Evolutionary conservation across 2,113 vertebrate genomes (phyloP), one percentile per base, ranked within the genome.

Genomic region (Lampris incognitus): DNA sequence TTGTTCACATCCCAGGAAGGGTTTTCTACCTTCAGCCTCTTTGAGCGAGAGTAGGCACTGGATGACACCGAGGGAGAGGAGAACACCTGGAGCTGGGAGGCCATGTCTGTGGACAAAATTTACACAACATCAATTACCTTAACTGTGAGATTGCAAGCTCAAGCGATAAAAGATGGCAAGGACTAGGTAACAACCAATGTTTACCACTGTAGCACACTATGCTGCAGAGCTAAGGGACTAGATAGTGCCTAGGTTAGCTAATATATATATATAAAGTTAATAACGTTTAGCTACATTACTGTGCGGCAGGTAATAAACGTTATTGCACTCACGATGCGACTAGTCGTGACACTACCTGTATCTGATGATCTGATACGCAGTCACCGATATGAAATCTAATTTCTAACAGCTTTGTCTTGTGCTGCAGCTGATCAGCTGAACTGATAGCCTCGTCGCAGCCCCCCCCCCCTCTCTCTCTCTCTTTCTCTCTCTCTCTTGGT

Each of bases 1-100:
- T 92, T 93, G 90, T 95, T 97, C 90, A 93, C 96, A 87, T 98
- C 97, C 97, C 97, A 99, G 84, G 91, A 87, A 67, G 95, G 95
- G 91, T 96, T 96, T 93, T 99, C 98, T 87, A 99, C 95, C 94
- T 99, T 99, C 76, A 98, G 95, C 93, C 98, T 97, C 95, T 99
- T 99, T 39, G 96, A 96, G 81, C 96, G 97, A 82, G 95, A 97
- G 90, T 97, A 97, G 94, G 96, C 97, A 93, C 97, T 99, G 92
- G 98, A 98, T 90, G 97, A 97, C 89, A 98, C 96, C 71, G 97
- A 97, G 88, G 97, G 97, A 67, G 98, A 97, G 89, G 97, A 98
- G 93, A 98, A 99, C 79, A 96, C 96, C 94, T 98, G 97, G 88
- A 97, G 93, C 95, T 98, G 97, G 85, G 97, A 98, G 89, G 98